phyloP scores from a whole-genome alignment of 2,888 invertebrate species.

The Pardosa pseudoannulata region DNA sequence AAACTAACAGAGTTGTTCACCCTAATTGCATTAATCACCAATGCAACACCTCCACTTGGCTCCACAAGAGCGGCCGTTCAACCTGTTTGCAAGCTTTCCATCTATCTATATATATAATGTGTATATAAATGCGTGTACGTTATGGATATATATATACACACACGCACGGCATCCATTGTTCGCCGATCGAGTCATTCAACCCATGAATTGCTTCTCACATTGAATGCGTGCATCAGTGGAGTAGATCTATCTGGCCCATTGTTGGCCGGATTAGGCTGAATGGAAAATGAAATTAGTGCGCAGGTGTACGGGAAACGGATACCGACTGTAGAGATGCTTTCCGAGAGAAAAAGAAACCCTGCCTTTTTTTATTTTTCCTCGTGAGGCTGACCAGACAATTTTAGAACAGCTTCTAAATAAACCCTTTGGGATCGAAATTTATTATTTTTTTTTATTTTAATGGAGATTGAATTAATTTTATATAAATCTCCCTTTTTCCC shows the following conservation, averaged over 20 bases:
- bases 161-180: not conserved
- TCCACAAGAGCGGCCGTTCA: not conserved
- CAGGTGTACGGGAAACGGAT: not conserved
- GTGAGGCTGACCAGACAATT: no score
- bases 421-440: no score
- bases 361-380: no score
- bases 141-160: not conserved
- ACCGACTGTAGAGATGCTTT: no score
- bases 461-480: no score
- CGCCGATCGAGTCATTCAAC: not conserved
- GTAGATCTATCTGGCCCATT: not conserved
- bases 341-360: no score
- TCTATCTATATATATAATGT: not conserved
- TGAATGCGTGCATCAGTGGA: conserved; percentile 10
- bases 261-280: not conserved
- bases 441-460: no score
- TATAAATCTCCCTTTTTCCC: no score
- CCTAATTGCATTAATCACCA: conserved; percentile 4
- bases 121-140: not conserved
- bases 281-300: conserved; percentile 2
- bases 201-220: not conserved
- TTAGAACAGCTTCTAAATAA: no score
- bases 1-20: not conserved
- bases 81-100: not conserved
- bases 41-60: not conserved